These are phyloP conservation scores for Drosophila micromelanica DNA, from an alignment of 1,140 invertebrate species.

Conservation along the genomic window DNA sequence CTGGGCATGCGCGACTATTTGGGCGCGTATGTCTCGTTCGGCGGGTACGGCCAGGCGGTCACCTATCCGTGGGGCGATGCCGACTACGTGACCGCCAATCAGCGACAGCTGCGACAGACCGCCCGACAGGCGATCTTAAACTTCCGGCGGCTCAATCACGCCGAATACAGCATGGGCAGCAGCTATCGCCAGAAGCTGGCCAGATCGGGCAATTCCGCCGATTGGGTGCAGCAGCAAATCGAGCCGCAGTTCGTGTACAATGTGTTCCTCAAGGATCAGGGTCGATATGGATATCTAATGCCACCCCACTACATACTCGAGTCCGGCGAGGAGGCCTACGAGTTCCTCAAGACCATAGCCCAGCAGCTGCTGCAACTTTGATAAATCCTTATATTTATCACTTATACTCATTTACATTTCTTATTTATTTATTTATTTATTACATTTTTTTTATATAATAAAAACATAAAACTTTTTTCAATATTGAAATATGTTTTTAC, in stretches of 20 bases:
- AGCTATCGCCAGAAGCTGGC: slow-evolving; percentile 76
- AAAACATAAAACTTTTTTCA: too few species aligned
- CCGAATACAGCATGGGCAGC: slow-evolving; percentile 74
- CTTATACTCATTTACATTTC: slow-evolving; percentile 5
- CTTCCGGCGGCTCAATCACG: slow-evolving; percentile 66
- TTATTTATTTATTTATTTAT: slow-evolving; percentile 16
- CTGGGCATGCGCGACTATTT: slow-evolving; percentile 75
- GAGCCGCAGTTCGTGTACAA: slow-evolving; percentile 90
- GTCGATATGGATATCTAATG: slow-evolving; percentile 91
- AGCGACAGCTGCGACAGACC: slow-evolving; percentile 53
- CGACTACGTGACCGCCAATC: slow-evolving; percentile 72
- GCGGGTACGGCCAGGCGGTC: slow-evolving; percentile 91
- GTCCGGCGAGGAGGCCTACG: slow-evolving; percentile 91
- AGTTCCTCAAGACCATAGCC: slow-evolving; percentile 89
- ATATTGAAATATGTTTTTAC: too few species aligned
- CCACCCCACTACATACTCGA: slow-evolving; percentile 90
- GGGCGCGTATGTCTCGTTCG: slow-evolving; percentile 89
- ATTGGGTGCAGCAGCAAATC: slow-evolving; percentile 89
- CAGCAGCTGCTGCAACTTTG: slow-evolving; percentile 44
- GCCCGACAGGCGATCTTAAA: slow-evolving; percentile 65
- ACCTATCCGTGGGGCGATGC: slow-evolving; percentile 81
- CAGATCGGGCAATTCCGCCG: slow-evolving; percentile 87
- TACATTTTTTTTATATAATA: background rate
- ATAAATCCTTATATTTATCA: slow-evolving; percentile 1
- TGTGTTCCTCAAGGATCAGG: slow-evolving; percentile 92